phyloP scores from a whole-genome alignment of 2,888 invertebrate species.

The Argyresthia goedartella region DNA sequence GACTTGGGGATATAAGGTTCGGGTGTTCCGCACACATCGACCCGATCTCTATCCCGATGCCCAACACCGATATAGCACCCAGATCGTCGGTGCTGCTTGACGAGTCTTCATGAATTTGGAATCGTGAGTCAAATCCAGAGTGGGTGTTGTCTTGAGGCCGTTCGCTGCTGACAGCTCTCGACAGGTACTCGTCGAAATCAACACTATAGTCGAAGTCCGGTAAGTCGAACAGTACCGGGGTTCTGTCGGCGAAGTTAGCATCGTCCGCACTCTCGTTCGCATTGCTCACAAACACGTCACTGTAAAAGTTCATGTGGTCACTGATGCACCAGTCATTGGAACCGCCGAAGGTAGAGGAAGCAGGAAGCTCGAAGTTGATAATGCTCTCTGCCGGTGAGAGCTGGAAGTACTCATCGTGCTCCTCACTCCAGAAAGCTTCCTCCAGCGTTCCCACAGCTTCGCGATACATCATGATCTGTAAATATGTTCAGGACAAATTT shows the following conservation, averaged over 20 bases:
- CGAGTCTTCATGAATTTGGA: no score
- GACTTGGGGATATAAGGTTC: constrained; percentile 22
- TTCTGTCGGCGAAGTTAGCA: constrained; percentile 6
- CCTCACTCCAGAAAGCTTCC: constrained; percentile 47
- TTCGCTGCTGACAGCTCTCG: constrained; percentile 45
- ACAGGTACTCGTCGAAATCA: constrained; percentile 46
- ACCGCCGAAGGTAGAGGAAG: constrained; percentile 22
- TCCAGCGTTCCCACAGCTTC: constrained; percentile 40
- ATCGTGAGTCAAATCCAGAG: constrained; percentile 24
- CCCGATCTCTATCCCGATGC: constrained; percentile 29
- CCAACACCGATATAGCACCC: constrained; percentile 25
- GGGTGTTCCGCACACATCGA: constrained; percentile 29
- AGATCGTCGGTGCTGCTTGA: constrained; percentile 20
- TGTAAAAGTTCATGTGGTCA: constrained; percentile 43
- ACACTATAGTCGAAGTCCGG: constrained; percentile 51
- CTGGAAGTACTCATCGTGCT: constrained; percentile 39
- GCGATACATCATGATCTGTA: constrained; percentile 44
- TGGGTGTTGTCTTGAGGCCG: constrained; percentile 34
- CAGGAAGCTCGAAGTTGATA: constrained; percentile 55
- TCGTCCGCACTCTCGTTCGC: constrained; percentile 41
- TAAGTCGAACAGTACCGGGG: constrained; percentile 45
- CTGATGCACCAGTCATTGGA: constrained; percentile 36
- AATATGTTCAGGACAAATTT: neutral
- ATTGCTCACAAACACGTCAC: constrained; percentile 49
- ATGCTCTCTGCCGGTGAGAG: constrained; percentile 58